Evolutionary conservation across 1,140 invertebrate species (phyloP).

Genomic region (Orchesella cincta): DNA sequence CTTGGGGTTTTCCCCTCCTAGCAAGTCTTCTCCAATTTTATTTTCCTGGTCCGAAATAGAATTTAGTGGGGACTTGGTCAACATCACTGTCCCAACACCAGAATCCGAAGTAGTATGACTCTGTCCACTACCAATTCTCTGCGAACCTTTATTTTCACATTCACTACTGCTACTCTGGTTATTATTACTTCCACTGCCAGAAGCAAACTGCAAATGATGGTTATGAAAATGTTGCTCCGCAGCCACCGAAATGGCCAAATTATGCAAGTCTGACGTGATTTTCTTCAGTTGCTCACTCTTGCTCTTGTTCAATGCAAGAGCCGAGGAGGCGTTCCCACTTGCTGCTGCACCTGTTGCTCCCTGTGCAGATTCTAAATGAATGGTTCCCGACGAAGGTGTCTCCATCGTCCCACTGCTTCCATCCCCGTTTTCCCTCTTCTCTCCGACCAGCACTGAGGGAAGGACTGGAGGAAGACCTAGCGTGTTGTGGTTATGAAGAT

Average conservation of each 20-base stretch:
- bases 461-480: constrained; percentile 41
- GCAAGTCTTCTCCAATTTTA: background rate
- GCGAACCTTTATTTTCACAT: constrained; percentile 45
- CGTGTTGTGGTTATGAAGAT: background rate
- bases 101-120: constrained; percentile 56
- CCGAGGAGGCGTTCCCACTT: constrained; percentile 17
- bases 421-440: constrained; percentile 50
- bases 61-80: constrained; percentile 44
- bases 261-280: constrained; percentile 46
- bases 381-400: constrained; percentile 21
- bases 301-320: constrained; percentile 32
- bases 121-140: constrained; percentile 51
- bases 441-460: constrained; percentile 38
- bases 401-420: constrained; percentile 48
- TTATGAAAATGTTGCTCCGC: constrained; percentile 37
- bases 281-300: constrained; percentile 46
- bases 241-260: constrained; percentile 45
- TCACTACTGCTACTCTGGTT: constrained; percentile 46
- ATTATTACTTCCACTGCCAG: constrained; percentile 18
- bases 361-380: background rate
- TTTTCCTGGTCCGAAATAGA: constrained; percentile 35
- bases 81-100: constrained; percentile 54
- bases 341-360: constrained; percentile 11
- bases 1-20: constrained; percentile 32
- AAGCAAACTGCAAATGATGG: constrained; percentile 30